These are phyloP conservation scores for Xestobium rufovillosum DNA, from an alignment of 2,888 invertebrate genomes.

Conservation along the genomic window DNA sequence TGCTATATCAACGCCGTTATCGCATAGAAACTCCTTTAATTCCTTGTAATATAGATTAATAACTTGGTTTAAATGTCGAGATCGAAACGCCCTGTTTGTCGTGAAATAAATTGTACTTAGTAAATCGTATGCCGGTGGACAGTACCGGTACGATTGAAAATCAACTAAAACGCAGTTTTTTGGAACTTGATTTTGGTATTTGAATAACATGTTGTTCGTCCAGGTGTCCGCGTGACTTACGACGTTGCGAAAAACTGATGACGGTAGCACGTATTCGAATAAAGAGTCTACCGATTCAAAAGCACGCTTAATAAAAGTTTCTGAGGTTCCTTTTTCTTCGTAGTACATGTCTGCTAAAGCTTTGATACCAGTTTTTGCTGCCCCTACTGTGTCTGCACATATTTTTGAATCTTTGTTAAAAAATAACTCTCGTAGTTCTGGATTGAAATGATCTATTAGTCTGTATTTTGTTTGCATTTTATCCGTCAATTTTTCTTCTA, in stretches of 20 bases:
- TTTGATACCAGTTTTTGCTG: not conserved
- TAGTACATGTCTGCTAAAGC: not conserved
- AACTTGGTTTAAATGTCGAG: constrained; percentile 18
- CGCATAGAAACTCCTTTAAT: constrained; percentile 19
- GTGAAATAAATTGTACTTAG: constrained; percentile 27
- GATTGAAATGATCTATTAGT: not conserved
- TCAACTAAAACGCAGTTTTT: constrained; percentile 29
- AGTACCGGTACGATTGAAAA: constrained; percentile 29
- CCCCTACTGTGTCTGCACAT: not conserved
- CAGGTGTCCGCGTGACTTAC: constrained; percentile 45
- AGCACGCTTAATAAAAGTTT: not conserved
- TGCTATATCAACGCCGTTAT: constrained; percentile 18
- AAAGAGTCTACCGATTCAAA: not conserved
- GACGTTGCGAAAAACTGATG: constrained; percentile 26
- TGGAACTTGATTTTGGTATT: constrained; percentile 24
- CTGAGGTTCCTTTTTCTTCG: not conserved
- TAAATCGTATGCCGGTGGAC: constrained; percentile 30
- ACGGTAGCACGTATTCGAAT: not conserved
- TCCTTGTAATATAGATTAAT: constrained; percentile 24
- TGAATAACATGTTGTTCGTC: constrained; percentile 44
- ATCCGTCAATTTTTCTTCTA: not conserved
- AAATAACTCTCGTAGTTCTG: not conserved
- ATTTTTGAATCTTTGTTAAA: not conserved
- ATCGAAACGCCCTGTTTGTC: constrained; percentile 22
- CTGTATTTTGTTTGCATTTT: not conserved